Evolutionary conservation across 2,797 vertebrate genomes (phyloP).

Genomic region (Hydrophis major): DNA sequence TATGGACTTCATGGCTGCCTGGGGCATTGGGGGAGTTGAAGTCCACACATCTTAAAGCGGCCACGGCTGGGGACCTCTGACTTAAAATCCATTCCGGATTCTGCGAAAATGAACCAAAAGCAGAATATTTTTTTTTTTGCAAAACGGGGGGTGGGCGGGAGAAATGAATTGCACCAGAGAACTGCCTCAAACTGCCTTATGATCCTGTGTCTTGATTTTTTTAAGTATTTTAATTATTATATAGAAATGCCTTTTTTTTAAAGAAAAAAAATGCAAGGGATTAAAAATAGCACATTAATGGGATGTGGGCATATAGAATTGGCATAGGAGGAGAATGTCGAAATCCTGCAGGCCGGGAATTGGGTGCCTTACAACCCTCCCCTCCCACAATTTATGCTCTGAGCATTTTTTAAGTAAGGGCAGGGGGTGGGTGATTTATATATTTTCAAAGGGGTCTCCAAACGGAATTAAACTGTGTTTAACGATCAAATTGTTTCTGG

Average conservation of each 20-base stretch:
- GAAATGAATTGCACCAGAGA: slow-evolving; percentile 15
- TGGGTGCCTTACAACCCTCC: background rate
- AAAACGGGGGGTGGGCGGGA: background rate
- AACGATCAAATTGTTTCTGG: slow-evolving; percentile 29
- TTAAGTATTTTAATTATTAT: slow-evolving; percentile 37
- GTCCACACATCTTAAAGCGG: background rate
- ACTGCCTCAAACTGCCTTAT: slow-evolving; percentile 30
- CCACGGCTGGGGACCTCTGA: rapidly evolving
- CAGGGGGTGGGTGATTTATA: background rate
- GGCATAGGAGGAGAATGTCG: background rate
- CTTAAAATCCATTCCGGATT: background rate
- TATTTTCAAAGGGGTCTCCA: slow-evolving; percentile 20
- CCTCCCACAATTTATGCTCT: background rate
- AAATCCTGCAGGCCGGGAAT: slow-evolving; percentile 29
- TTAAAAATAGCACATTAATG: slow-evolving; percentile 11
- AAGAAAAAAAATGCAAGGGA: background rate
- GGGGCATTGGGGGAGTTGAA: no score
- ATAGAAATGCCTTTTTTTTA: slow-evolving; percentile 26
- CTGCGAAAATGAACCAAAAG: background rate
- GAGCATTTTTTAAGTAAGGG: background rate
- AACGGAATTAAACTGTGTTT: slow-evolving; percentile 45
- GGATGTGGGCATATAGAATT: background rate
- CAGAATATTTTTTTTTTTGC: background rate
- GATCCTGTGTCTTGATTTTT: slow-evolving; percentile 1
- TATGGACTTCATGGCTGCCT: no score